Evolutionary conservation across 2,888 invertebrate genomes (phyloP), one percentile per base, ranked within the genome.

Genomic region (Muschampia plurimacula): DNA sequence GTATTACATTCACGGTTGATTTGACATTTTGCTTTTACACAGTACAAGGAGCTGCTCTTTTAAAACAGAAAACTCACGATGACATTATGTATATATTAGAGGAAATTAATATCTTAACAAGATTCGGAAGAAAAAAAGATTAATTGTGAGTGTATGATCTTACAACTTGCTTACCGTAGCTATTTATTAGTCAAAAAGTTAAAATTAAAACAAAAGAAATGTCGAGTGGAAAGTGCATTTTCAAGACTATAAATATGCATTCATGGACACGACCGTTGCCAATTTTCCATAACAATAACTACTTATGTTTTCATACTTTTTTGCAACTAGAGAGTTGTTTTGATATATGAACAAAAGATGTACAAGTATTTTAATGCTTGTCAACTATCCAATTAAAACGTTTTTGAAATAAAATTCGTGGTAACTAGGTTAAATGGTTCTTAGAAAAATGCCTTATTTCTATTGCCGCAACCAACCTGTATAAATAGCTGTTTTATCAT

Each of bases 261-360:
- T 67, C 67, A 67, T 28, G 57, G 67, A 67, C 67, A 59, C 41
- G 22, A 36, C 46, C 59, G 64, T 8, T 70, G 70, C 70, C 70
- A 70, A 70, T 59, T 70, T 22, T 8, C 22, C 32, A 36, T 65
- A 57, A 70, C 70, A 65, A 65, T 44, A 70, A 70, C 32, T 64
- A 57, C 64, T 65, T 36, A 46, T 70, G 64, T 44, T 44, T 32
- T 70, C 55, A 64, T 44, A 69, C 39, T 52, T 28, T 69, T 69
- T 69, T 59, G 12, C 62, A 63, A 22, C 60, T 13, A 60, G 36
- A n/a, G 57, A 59, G 36, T 39, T 65, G 28, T 15, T 63, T 28
- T 55, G 13, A 64, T 64, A 59, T 65, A 55, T 49, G 59, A 59
- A 67, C 46, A 59, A 36, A 70, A 46, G 65, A 65, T 46, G 22